Evolutionary conservation across 2,797 vertebrate species (phyloP).

Genomic region (Strix occidentalis): DNA sequence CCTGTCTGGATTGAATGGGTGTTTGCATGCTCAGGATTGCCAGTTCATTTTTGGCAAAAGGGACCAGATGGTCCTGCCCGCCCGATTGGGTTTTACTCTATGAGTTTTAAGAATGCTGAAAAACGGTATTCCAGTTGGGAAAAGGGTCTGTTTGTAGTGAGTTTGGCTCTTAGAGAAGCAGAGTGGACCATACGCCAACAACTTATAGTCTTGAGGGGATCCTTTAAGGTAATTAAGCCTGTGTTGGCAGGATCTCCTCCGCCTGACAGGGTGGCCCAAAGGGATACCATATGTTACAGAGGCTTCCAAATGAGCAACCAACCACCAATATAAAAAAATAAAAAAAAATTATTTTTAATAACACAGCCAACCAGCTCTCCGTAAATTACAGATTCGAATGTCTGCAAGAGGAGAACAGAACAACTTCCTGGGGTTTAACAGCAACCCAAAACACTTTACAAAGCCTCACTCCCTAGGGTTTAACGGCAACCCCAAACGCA

Average conservation of each 20-base stretch:
- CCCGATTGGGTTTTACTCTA: neutral
- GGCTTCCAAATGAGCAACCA: too few relatives aligned
- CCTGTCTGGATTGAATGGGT: neutral
- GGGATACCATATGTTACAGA: neutral
- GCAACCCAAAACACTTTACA: too few relatives aligned
- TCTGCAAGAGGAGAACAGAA: too few relatives aligned
- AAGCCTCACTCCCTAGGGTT: too few relatives aligned
- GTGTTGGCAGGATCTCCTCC: neutral
- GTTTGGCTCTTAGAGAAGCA: neutral
- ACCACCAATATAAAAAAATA: too few relatives aligned
- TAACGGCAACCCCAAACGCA: too few relatives aligned
- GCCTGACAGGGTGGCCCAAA: neutral
- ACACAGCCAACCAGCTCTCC: too few relatives aligned
- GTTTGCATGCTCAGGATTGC: neutral
- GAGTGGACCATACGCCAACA: neutral
- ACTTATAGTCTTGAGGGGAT: neutral
- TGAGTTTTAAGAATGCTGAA: neutral
- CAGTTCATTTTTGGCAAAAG: neutral
- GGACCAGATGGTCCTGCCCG: neutral
- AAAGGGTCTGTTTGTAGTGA: neutral
- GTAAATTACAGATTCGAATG: too few relatives aligned
- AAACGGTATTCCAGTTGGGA: neutral
- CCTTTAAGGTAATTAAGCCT: too few relatives aligned
- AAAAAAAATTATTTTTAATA: too few relatives aligned
- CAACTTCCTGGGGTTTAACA: too few relatives aligned